Evolutionary conservation across 1,140 invertebrate species (phyloP), one percentile per base, ranked within the genome.

Genomic region (Telenomus remus): DNA sequence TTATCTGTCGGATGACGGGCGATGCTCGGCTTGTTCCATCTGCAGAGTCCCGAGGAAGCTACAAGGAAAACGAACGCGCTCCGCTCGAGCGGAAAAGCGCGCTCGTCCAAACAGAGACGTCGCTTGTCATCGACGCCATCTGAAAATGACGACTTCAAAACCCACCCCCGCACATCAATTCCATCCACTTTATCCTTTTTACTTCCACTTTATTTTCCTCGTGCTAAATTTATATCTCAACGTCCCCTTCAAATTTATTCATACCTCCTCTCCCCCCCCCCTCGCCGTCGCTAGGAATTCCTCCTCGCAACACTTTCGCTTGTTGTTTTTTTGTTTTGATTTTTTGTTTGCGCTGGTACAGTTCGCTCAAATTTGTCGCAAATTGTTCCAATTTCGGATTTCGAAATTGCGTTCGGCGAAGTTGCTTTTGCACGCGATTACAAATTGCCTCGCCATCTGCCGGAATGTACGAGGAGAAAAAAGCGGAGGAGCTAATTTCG

Each of bases 51-150:
- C 61, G 72, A 64, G 47, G 19, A 27, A 27, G 54, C 55, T 76
- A 47, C 50, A 76, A 76, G 74, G 66, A 76, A 76, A 71, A 76
- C 74, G 53, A 66, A 63, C 59, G 59, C 48, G 65, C 59, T 75
- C 56, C 66, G 48, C 56, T 70, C 65, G 61, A 76, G 73, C 55
- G 73, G 65, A 76, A 76, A 64, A 70, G 57, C 65, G 54, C 60
- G 65, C 54, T 49, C 15, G 64, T 55, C 61, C 48, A 46, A 43
- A 48, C 37, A 51, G 47, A 48, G 47, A 53, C 42, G 60, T 34
- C 16, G 46, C 47, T 33, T 56, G 56, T 60, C 55, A 63, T 43
- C 66, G 42, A 47, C 54, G 42, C 33, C 48, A 39, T 61, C 65
- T 70, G 56, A 69, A 69, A 54, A 69, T 53, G 56, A 54, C 19